Base-by-base conservation (phyloP, 2,113 vertebrate species). In the Passerina amoena region DNA sequence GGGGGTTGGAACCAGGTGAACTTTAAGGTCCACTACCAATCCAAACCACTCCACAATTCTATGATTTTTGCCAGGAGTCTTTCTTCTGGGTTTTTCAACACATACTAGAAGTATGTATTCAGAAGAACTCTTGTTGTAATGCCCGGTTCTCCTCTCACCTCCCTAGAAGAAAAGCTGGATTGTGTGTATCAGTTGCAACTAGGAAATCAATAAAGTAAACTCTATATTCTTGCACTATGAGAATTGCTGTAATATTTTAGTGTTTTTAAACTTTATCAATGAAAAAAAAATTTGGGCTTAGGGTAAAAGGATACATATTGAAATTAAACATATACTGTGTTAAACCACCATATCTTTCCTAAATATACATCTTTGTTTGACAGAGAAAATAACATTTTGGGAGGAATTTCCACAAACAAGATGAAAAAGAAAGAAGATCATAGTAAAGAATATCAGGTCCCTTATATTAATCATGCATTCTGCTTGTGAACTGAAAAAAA, bases 111-210 rank as follows among this genome's bases (percentile, higher is more conserved):
- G 28, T 7, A 27, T 11, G 9, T 25, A 35, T 61, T 61, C 1
- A 10, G 68, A 95, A 82, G 37, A 84, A 70, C 15, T 88, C 33
- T 45, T 53, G 37, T 35, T 86, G 24, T 31, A 90, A 70, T 24
- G 35, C 42, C 5, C 92, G 27, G 16, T 15, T 85, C 30, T 48
- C 44, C 37, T 68, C 56, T 54, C 51, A 59, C 8, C 33, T 56
- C 19, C 66, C 37, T 64, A 71, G 47, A 91, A 77, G 35, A 93
- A 94, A 91, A 45, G 12, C 38, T 79, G n/a, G n/a, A 73, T 9
- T 50, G 71, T 40, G 28, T 82, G 7, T 27, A 69, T 50, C 66
- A 86, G 28, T 1, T 3, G 2, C 51, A 94, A 37, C 19, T 11
- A 59, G 14, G 38, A 87, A 86, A 77, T 73, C 22, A 31, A 51